Evolutionary conservation across 2,888 invertebrate genomes (phyloP), one percentile per base, ranked within the genome.

Genomic region (Synanthedon formicaeformis): DNA sequence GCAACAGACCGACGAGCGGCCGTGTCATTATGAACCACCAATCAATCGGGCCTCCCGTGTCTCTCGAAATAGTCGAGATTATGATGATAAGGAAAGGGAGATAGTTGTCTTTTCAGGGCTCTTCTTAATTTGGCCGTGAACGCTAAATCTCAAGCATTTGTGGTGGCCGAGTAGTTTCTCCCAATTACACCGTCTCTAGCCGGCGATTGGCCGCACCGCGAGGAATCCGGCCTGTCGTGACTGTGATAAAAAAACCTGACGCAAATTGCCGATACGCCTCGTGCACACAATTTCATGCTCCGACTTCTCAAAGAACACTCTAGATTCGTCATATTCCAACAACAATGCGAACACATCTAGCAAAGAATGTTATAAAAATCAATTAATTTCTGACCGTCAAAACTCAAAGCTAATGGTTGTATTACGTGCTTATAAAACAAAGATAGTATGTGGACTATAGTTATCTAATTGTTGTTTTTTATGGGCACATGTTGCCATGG

Each of bases 221-320:
- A 81, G 75, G 84, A 84, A 84, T 84, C 84, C 80, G 75, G 78
- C 74, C 75, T 83, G 84, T 86, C 86, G 85, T 86, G 86, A 86
- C 85, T 81, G 75, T 78, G 81, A 81, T 81, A 78, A 85, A 84
- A 74, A 79, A 86, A 87, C 78, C 83, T 84, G 83, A 83, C 84
- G 85, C 85, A 81, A 87, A 86, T 87, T 81, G 82, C 75, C 82
- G 87, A 85, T 85, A 85, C 85, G 86, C 80, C 81, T 83, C 82
- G 82, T 78, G 85, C 81, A 83, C 87, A 84, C 84, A 85, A 86
- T 86, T 87, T 85, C 84, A 86, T 84, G 86, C 79, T 73, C 75
- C 71, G 75, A 64, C 75, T 78, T 81, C 73, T 72, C 65, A 67
- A 61, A 75, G 83, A 84, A 79, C 73, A 73, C 71, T 76, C 78